Base-by-base conservation (phyloP, 2,797 vertebrate genomes). In the Cynodonichthys magdalenae region DNA sequence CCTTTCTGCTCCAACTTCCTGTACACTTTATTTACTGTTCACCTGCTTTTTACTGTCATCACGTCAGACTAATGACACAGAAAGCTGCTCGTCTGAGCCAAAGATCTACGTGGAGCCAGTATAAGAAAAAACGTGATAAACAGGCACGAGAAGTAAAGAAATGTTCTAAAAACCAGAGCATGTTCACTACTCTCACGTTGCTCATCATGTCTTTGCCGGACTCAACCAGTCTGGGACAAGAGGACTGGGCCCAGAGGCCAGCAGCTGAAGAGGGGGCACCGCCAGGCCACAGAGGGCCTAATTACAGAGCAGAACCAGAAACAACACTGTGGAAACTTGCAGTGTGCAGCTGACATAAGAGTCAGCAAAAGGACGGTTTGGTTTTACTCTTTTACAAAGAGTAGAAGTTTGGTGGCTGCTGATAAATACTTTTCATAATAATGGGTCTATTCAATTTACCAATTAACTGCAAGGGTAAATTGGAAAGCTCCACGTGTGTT, bases 321-420 rank as follows among this genome's bases (percentile, higher is more conserved):
- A 88, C 82, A 84, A 59, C 74, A 84, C 83, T 77, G 80, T 91
- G 89, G 89, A 91, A 91, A 90, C 76, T 24, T 87, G 31, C 31
- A 34, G 44, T 87, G 88, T 42, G 80, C 84, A 82, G 87, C 79
- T 75, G 77, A 74, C 73, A 58, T 66, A 55, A 14, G 60, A 42
- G 17, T 53, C 53, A 59, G 66, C 50, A 64, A 59, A 59, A 62
- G 57, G 77, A 11, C 2, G 36, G 11, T 12, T 39, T 39, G 36
- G 36, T 11, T 39, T 39, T 10, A 39, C 36, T 39, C 36, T 12
- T 11, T 39, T 20, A 14, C 29, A 10, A 34, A 19, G 27, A 8
- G n/a, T 6, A 31, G 28, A 34, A 31, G 4, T 24, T 6, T 14
- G 6, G 49, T 14, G 12, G 36, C 36, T 39, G 41, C 15, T 44